phyloP scores from a whole-genome alignment of 2,888 invertebrate genomes.

The Girardia tigrina region DNA sequence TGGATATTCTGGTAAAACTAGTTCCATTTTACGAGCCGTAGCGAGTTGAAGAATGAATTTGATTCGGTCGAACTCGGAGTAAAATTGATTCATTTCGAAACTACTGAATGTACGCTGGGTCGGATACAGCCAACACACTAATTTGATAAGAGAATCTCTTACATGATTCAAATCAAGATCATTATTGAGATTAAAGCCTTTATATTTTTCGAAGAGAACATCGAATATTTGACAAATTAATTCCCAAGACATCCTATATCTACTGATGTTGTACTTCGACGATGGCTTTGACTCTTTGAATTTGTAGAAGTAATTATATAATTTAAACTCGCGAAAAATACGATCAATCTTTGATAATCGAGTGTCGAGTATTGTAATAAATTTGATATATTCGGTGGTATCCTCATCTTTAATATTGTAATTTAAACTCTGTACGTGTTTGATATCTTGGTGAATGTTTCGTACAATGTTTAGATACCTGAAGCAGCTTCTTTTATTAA shows the following conservation, averaged over 20 bases:
- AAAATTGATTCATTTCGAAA: neutral
- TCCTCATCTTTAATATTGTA: neutral
- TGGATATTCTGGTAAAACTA: neutral
- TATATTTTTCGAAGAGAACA: neutral
- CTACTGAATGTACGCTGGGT: neutral
- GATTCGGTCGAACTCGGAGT: neutral
- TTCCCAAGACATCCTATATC: neutral
- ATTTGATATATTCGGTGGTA: neutral
- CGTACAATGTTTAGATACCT: conserved; percentile 7
- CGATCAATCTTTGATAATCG: neutral
- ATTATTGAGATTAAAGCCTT: neutral
- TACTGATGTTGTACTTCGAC: neutral
- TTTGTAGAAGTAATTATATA: neutral
- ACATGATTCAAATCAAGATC: neutral
- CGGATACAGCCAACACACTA: neutral
- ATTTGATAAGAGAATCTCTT: neutral
- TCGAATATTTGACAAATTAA: neutral
- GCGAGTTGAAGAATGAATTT: neutral
- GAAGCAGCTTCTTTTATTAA: neutral
- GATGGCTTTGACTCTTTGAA: neutral
- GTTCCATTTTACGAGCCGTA: neutral
- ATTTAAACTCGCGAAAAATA: neutral
- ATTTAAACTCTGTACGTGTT: neutral
- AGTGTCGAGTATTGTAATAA: neutral
- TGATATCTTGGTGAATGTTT: neutral